A percentile compares a stretch with the other conserved stretches of the same genome.
Conservation (phyloP, 2,797 vertebrate species). For the Valencia hispanica region DNA sequence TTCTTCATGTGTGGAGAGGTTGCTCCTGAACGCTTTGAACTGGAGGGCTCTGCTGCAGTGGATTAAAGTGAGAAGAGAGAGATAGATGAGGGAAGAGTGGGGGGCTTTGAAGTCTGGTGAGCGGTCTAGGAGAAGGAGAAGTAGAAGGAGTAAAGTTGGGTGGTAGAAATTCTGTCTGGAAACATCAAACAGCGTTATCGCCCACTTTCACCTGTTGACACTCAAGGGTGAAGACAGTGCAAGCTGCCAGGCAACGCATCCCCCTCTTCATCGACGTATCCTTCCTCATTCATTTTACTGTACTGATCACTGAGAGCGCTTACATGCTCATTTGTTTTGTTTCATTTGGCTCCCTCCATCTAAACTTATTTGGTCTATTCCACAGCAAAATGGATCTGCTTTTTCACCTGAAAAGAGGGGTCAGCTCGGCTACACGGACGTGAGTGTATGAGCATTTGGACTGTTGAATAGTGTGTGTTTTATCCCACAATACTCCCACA, state of each 20-base stretch:
- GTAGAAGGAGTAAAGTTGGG: slow-evolving; percentile 88
- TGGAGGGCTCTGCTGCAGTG: slow-evolving; percentile 92
- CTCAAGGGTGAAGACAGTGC: slow-evolving; percentile 75
- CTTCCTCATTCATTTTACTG: background rate
- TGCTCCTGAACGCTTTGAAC: slow-evolving; percentile 90
- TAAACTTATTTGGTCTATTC: slow-evolving; percentile 46
- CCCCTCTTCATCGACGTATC: slow-evolving; percentile 18
- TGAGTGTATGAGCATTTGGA: background rate
- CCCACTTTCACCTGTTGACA: slow-evolving; percentile 90
- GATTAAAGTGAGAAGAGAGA: slow-evolving; percentile 91
- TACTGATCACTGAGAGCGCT: slow-evolving; percentile 10
- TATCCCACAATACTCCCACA: slow-evolving; percentile 57
- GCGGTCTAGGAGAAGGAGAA: slow-evolving; percentile 86
- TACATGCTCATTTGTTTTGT: slow-evolving; percentile 38
- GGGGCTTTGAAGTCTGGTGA: slow-evolving; percentile 96
- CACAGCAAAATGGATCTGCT: slow-evolving; percentile 35
- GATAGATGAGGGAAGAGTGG: slow-evolving; percentile 60
- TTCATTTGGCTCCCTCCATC: slow-evolving; percentile 25
- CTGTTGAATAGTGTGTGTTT: slow-evolving; percentile 2
- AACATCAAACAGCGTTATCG: slow-evolving; percentile 91
- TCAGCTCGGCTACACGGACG: slow-evolving; percentile 28
- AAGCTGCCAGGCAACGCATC: slow-evolving; percentile 40
- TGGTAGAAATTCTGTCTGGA: slow-evolving; percentile 89
- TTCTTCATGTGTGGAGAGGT: slow-evolving; percentile 28
- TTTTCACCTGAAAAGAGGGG: slow-evolving; percentile 61